phyloP scores from a whole-genome alignment of 2,797 vertebrate species.

The Natrix natrix region DNA sequence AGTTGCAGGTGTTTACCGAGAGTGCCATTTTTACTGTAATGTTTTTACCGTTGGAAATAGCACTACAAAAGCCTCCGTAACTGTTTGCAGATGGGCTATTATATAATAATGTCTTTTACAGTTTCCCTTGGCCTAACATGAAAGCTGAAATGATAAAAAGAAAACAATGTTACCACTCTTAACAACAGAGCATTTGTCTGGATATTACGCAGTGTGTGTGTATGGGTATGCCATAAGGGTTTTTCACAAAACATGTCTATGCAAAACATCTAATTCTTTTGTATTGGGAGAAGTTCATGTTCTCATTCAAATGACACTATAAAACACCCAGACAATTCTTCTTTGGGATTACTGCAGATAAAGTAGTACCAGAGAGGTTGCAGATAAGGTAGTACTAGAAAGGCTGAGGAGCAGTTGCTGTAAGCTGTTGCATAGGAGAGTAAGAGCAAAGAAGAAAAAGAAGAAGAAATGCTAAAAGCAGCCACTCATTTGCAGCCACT shows the following conservation, averaged over 20 bases:
- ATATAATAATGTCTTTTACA: slow-evolving; percentile 21
- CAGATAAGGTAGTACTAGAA: background rate
- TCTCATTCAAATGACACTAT: slow-evolving; percentile 36
- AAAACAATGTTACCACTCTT: slow-evolving; percentile 30
- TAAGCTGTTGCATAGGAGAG: background rate
- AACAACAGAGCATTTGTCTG: slow-evolving; percentile 38
- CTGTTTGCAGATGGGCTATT: slow-evolving; percentile 28
- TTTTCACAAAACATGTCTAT: slow-evolving; percentile 33
- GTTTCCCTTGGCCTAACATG: slow-evolving; percentile 37
- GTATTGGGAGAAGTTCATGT: slow-evolving; percentile 37
- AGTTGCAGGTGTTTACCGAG: slow-evolving; percentile 57
- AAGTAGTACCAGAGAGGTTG: background rate
- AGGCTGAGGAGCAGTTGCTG: background rate
- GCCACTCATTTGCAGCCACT: background rate
- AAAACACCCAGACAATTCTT: slow-evolving; percentile 48
- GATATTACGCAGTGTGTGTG: background rate
- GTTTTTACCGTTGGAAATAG: slow-evolving; percentile 49
- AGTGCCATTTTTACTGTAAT: slow-evolving; percentile 46
- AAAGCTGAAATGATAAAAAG: slow-evolving; percentile 48
- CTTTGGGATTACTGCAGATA: slow-evolving; percentile 23
- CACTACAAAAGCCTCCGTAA: slow-evolving; percentile 43
- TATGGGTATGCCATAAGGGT: slow-evolving; percentile 12
- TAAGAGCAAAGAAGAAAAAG: background rate
- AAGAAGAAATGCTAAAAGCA: background rate
- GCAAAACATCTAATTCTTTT: slow-evolving; percentile 49